Percentiles rank a stretch among this genome's conserved stretches.
Evolutionary conservation across 2,888 invertebrate species (phyloP).

Genomic region (Bimastos eiseni): DNA sequence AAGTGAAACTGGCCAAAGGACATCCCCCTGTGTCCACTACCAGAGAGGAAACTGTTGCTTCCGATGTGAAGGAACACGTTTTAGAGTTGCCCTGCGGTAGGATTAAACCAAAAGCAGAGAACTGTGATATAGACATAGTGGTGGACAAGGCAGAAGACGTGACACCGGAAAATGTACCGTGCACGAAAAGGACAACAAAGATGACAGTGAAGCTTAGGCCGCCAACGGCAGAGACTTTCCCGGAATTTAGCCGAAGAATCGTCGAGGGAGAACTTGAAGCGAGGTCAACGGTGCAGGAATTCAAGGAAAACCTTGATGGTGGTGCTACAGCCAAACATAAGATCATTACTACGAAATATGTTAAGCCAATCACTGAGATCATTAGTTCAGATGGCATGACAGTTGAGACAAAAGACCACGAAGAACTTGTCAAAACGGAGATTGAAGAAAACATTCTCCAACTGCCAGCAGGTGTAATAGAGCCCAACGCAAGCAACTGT

Average conservation of each 20-base stretch:
- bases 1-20: constrained; percentile 25
- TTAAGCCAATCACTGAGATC: constrained; percentile 31
- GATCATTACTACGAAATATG: not conserved
- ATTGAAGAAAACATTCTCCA: constrained; percentile 31
- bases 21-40: constrained; percentile 25
- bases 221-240: not conserved
- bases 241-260: not conserved
- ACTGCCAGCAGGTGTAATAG: constrained; percentile 25
- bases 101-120: constrained; percentile 26
- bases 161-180: constrained; percentile 22
- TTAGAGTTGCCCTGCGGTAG: constrained; percentile 24
- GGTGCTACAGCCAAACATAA: constrained; percentile 23
- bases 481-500: constrained; percentile 30
- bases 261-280: constrained; percentile 23
- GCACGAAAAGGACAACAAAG: constrained; percentile 20
- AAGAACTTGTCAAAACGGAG: constrained; percentile 8
- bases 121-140: constrained; percentile 26
- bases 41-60: constrained; percentile 20
- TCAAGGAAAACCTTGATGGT: constrained; percentile 24
- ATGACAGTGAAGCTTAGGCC: constrained; percentile 24
- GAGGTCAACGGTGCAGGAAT: constrained; percentile 22
- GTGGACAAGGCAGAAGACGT: constrained; percentile 25
- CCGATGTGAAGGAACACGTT: constrained; percentile 22
- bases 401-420: constrained; percentile 23
- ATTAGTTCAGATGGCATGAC: constrained; percentile 21